These are phyloP conservation scores for Ditylenchus weischeri DNA, from an alignment of 2,888 invertebrate species.

Conservation along the genomic window DNA sequence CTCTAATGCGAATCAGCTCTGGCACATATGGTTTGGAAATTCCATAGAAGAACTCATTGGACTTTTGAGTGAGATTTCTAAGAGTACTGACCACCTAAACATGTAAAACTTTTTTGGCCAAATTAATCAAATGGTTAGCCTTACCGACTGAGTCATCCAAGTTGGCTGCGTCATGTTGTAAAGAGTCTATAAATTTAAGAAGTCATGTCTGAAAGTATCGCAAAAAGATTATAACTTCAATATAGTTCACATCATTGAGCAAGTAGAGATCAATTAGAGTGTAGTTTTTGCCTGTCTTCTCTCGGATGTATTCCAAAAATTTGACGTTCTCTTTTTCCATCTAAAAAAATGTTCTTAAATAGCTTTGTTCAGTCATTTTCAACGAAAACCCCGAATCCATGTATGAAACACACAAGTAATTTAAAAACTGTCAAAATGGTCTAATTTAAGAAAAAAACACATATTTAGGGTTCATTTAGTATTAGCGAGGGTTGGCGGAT, in stretches of 20 bases:
- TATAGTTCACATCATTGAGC: slow-evolving; percentile 26
- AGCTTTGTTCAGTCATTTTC: too few relatives aligned
- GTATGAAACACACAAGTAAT: too few relatives aligned
- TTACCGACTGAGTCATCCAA: slow-evolving; percentile 42
- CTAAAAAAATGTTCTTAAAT: too few relatives aligned
- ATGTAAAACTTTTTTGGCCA: too few relatives aligned
- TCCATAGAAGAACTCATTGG: slow-evolving; percentile 49
- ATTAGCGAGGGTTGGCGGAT: too few relatives aligned
- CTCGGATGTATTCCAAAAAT: slow-evolving; percentile 16
- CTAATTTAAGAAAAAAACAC: too few relatives aligned
- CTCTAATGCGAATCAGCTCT: slow-evolving; percentile 47
- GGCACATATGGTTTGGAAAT: slow-evolving; percentile 51
- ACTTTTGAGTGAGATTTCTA: slow-evolving; percentile 42
- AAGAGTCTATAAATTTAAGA: slow-evolving; percentile 33
- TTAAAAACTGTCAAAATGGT: too few relatives aligned
- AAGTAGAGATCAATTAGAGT: slow-evolving; percentile 33
- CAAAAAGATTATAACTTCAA: slow-evolving; percentile 22
- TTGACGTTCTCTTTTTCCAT: slow-evolving; percentile 18
- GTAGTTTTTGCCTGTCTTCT: slow-evolving; percentile 19
- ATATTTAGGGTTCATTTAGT: too few relatives aligned
- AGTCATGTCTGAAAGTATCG: background rate
- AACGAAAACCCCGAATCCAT: too few relatives aligned
- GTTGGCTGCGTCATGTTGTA: slow-evolving; percentile 49
- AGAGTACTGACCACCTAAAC: slow-evolving; percentile 26
- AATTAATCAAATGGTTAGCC: too few relatives aligned